A percentile compares a stretch with the other conserved stretches of the same genome.
Evolutionary conservation across 2,797 vertebrate genomes (phyloP).

Genomic region (Gambelia wislizenii): DNA sequence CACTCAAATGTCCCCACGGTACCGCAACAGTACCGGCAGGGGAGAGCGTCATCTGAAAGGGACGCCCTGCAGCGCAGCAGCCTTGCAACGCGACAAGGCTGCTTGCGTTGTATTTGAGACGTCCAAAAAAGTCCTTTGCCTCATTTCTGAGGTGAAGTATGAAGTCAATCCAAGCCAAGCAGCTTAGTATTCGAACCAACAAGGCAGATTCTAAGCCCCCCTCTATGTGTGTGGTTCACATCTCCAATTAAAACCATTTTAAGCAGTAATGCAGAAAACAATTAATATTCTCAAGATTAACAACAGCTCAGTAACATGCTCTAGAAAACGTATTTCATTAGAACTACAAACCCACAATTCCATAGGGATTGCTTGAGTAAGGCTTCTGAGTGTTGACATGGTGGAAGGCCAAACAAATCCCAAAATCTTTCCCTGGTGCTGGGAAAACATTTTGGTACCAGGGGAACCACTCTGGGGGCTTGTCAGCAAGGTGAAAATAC

Average conservation of each 20-base stretch:
- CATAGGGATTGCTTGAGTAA: no score
- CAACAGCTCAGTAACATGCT: neutral
- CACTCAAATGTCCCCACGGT: no score
- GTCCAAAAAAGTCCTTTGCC: no score
- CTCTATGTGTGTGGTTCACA: neutral
- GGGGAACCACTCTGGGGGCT: no score
- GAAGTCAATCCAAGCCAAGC: neutral
- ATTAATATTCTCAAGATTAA: neutral
- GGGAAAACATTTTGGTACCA: neutral
- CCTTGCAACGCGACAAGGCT: no score
- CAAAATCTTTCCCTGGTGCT: neutral
- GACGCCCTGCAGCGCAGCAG: no score
- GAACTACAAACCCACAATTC: no score
- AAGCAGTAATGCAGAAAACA: neutral
- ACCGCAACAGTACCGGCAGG: no score
- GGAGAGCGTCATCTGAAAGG: no score
- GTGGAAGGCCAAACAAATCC: neutral
- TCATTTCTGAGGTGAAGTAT: neutral
- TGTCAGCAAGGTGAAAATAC: no score
- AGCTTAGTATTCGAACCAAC: neutral
- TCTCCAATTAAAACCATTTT: neutral
- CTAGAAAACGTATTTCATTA: neutral
- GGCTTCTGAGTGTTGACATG: neutral
- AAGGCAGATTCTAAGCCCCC: neutral
- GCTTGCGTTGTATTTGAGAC: no score